Conservation (phyloP, 1,140 invertebrate genomes). For the Heliconius himera region DNA sequence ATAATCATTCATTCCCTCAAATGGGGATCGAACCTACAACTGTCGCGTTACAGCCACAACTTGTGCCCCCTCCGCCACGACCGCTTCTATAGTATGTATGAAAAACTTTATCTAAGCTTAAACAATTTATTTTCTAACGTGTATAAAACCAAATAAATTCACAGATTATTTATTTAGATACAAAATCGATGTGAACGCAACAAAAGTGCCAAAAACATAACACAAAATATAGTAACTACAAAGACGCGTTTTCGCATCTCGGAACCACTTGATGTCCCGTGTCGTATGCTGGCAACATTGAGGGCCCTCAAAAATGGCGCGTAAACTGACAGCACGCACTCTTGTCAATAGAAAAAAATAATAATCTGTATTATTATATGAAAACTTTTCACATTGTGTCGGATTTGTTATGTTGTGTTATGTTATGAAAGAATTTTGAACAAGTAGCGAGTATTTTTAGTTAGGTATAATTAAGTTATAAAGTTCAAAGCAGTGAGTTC, state of each 20-base stretch:
- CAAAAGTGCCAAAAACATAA: constrained; percentile 46
- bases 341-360: constrained; percentile 31
- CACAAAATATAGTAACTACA: constrained; percentile 40
- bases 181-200: neutral
- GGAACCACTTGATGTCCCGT: constrained; percentile 64
- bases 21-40: too few species aligned
- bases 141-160: neutral
- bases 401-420: neutral
- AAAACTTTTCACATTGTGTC: neutral
- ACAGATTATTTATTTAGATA: neutral
- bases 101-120: neutral
- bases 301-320: constrained; percentile 67
- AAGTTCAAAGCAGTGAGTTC: too few species aligned
- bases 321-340: constrained; percentile 60
- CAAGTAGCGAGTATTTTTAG: neutral
- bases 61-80: too few species aligned
- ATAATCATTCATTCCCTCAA: too few species aligned
- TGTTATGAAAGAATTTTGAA: constrained; percentile 18
- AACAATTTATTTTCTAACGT: neutral
- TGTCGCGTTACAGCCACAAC: too few species aligned
- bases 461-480: too few species aligned
- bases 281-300: constrained; percentile 67
- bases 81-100: too few species aligned
- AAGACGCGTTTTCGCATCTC: constrained; percentile 42
- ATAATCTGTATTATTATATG: constrained; percentile 17